Percentiles rank a stretch among this genome's conserved stretches.
Evolutionary conservation across 2,888 invertebrate species (phyloP).

Genomic region (Tetranychus piercei): DNA sequence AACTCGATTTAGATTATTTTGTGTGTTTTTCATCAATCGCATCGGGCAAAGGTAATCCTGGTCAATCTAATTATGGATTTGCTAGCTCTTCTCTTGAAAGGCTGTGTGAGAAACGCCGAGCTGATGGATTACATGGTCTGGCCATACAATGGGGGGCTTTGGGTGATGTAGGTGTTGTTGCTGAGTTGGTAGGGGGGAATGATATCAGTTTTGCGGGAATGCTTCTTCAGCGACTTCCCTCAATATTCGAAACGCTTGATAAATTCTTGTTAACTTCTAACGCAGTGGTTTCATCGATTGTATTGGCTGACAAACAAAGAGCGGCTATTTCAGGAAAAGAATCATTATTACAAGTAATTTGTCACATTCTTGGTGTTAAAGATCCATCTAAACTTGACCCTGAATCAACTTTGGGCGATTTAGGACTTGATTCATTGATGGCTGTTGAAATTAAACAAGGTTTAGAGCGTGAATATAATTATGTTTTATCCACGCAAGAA

Average conservation of each 20-base stretch:
- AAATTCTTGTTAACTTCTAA: conserved; percentile 72
- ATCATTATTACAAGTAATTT: conserved; percentile 11
- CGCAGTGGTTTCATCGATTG: conserved; percentile 34
- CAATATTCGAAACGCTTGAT: conserved; percentile 74
- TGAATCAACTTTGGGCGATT: conserved; percentile 61
- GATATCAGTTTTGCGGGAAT: conserved; percentile 87
- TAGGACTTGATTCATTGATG: conserved; percentile 96
- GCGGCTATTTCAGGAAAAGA: not conserved
- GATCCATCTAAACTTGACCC: conserved; percentile 52
- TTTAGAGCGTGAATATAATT: conserved; percentile 71
- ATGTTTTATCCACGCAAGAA: conserved; percentile 72
- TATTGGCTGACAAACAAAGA: not conserved
- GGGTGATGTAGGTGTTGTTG: conserved; percentile 90
- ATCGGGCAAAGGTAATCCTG: conserved; percentile 86
- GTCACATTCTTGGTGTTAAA: too few relatives aligned
- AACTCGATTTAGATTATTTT: conserved; percentile 66
- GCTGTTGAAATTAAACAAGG: conserved; percentile 71
- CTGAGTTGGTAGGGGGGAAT: conserved; percentile 63
- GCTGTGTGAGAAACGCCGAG: conserved; percentile 69
- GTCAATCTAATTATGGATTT: conserved; percentile 94
- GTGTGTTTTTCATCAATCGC: conserved; percentile 90
- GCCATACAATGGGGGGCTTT: conserved; percentile 95
- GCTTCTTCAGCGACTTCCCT: conserved; percentile 77
- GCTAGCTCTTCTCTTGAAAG: conserved; percentile 96
- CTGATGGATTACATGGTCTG: conserved; percentile 56